These are phyloP conservation scores for Trematocara stigmaticum DNA, from an alignment of 2,113 vertebrate genomes.

Conservation along the genomic window DNA sequence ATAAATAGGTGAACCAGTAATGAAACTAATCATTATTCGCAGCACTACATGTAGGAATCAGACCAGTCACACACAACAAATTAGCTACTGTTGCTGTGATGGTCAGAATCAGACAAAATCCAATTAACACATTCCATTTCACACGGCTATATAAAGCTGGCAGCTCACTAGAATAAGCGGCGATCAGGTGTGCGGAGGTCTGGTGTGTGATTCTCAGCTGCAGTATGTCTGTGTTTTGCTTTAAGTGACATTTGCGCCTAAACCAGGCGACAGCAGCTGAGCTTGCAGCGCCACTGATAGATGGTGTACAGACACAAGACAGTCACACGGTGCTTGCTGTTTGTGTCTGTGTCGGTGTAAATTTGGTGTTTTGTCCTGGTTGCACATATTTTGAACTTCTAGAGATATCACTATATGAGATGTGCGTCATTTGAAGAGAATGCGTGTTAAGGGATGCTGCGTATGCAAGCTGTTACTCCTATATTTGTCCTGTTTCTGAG, in stretches of 20 bases:
- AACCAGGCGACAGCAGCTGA: not conserved
- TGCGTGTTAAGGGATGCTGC: not conserved
- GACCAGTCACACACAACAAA: not conserved
- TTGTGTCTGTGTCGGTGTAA: not conserved
- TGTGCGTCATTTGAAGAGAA: not conserved
- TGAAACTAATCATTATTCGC: not conserved
- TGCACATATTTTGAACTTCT: not conserved
- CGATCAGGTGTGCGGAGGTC: constrained; percentile 10
- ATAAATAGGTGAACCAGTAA: not conserved
- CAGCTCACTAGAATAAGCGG: not conserved
- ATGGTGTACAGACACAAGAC: not conserved
- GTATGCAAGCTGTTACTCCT: not conserved
- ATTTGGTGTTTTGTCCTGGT: not conserved
- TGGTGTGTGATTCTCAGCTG: constrained; percentile 13
- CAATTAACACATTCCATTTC: constrained; percentile 23
- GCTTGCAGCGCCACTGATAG: not conserved
- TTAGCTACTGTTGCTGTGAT: not conserved
- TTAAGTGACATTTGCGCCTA: not conserved
- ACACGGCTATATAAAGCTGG: not conserved
- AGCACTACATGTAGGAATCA: not conserved
- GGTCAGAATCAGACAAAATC: not conserved
- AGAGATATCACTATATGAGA: not conserved
- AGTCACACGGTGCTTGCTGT: not conserved
- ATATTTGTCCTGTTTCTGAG: not conserved
- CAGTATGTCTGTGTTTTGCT: constrained; percentile 4